Evolutionary conservation across 1,140 invertebrate genomes (phyloP).

Genomic region (Drosophila sulfurigaster): DNA sequence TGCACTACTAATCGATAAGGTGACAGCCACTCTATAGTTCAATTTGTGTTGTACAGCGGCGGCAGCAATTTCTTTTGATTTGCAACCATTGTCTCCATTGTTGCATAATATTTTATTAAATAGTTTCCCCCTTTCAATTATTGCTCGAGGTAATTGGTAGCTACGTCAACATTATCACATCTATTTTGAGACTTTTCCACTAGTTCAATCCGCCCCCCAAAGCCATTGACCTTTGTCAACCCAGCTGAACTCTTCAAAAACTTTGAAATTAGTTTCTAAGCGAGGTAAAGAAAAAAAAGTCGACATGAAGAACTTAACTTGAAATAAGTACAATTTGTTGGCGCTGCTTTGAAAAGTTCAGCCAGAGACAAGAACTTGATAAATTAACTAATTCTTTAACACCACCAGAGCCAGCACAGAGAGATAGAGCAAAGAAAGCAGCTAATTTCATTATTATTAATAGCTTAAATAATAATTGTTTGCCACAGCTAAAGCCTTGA

Average conservation of each 20-base stretch:
- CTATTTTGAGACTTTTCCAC: no score
- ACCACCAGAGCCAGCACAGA: not conserved
- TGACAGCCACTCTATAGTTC: conserved; percentile 5
- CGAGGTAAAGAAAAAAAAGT: not conserved
- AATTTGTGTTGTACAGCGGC: conserved; percentile 8
- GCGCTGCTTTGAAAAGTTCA: conserved; percentile 6
- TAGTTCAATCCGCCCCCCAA: not conserved
- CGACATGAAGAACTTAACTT: conserved; percentile 1
- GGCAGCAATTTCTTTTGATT: not conserved
- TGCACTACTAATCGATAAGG: conserved; percentile 41
- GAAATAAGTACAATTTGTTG: conserved; percentile 2
- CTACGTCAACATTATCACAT: no score
- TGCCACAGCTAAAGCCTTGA: conserved; percentile 5
- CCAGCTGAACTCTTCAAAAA: not conserved
- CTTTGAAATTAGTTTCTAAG: conserved; percentile 16
- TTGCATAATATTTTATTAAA: not conserved
- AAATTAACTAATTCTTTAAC: conserved; percentile 23
- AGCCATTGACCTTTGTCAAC: conserved; percentile 5
- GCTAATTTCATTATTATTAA: conserved; percentile 25
- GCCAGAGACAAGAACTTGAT: conserved; percentile 11
- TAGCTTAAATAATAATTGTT: conserved; percentile 21
- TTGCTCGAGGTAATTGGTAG: no score
- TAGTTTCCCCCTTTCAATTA: no score
- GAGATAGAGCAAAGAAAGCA: conserved; percentile 1
- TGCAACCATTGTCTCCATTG: not conserved